These are phyloP conservation scores for Smithornis capensis DNA, from an alignment of 2,113 vertebrate species.

Conservation along the genomic window DNA sequence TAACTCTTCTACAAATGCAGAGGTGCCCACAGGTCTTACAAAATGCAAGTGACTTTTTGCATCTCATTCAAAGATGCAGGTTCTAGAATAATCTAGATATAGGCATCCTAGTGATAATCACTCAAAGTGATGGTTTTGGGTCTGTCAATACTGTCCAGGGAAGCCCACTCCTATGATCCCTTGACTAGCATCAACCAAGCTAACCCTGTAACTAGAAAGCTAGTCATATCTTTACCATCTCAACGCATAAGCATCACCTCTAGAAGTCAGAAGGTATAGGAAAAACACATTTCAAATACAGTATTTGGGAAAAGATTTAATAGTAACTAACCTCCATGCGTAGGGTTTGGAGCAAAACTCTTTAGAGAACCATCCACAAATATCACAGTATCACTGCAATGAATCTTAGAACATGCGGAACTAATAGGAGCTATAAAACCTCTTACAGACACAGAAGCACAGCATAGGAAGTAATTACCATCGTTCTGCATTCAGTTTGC, in stretches of 20 bases:
- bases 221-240: not conserved
- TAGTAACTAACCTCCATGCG: not conserved
- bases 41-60: not conserved
- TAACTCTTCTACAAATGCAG: not conserved
- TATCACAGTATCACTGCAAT: not conserved
- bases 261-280: not conserved
- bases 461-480: not conserved
- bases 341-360: accelerated
- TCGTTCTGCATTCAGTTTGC: not conserved
- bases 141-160: not conserved
- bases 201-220: not conserved
- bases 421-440: not conserved
- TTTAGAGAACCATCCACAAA: not conserved
- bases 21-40: not conserved
- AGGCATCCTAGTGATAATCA: not conserved
- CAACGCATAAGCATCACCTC: not conserved
- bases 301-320: not conserved
- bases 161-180: not conserved
- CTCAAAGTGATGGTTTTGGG: not conserved
- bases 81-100: not conserved
- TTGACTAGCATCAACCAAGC: not conserved
- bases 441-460: not conserved
- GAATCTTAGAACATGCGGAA: not conserved
- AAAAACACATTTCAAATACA: not conserved
- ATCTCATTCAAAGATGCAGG: not conserved